Evolutionary conservation across 2,888 invertebrate genomes (phyloP).

Genomic region (Yponomeuta malinellus): DNA sequence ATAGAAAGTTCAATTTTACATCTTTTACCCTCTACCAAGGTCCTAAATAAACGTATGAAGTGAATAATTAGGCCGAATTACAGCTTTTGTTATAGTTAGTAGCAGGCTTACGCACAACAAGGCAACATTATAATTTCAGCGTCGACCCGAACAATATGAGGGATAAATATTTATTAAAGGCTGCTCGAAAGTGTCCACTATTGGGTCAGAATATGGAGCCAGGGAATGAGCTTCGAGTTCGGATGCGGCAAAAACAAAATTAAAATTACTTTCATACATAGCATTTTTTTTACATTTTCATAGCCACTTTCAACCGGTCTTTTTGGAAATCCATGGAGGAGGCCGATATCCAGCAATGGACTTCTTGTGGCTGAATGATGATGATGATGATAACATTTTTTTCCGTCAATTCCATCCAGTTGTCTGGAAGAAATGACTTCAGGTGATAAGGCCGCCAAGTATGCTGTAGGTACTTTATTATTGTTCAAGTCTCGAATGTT

Average conservation of each 20-base stretch:
- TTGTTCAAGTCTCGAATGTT: too few species aligned
- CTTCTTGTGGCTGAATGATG: too few species aligned
- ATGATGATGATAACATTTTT: too few species aligned
- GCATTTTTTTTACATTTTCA: too few species aligned
- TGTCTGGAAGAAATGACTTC: too few species aligned
- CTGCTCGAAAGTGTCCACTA: constrained; percentile 58
- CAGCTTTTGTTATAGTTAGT: constrained; percentile 18
- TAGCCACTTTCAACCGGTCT: too few species aligned
- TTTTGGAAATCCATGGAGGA: too few species aligned
- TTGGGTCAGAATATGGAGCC: constrained; percentile 39
- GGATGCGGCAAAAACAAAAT: constrained; percentile 25
- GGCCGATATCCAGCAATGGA: too few species aligned
- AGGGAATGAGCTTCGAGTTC: not conserved
- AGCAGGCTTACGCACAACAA: constrained; percentile 14
- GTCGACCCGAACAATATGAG: constrained; percentile 55
- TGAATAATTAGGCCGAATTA: constrained; percentile 50
- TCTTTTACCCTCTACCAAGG: not conserved
- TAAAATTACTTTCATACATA: not conserved
- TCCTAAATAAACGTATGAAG: constrained; percentile 38
- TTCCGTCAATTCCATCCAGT: too few species aligned
- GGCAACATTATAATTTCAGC: constrained; percentile 39
- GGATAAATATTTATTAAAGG: constrained; percentile 72
- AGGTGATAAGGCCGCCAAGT: too few species aligned
- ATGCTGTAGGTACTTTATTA: too few species aligned
- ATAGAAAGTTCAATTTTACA: not conserved